Conservation (phyloP, 2,113 vertebrate genomes). For the Siphamia tubifer region DNA sequence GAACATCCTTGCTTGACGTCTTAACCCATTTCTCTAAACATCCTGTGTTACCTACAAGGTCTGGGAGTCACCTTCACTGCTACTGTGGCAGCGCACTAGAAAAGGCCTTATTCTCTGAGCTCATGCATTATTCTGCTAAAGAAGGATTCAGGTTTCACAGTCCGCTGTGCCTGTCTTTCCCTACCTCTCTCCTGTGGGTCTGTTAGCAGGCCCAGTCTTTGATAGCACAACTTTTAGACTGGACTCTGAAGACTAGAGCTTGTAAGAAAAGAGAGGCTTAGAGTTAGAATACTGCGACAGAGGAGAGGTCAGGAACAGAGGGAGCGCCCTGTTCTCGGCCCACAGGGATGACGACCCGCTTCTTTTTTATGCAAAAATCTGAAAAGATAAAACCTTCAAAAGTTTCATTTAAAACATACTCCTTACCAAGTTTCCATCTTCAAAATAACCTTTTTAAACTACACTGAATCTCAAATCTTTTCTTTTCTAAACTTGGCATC, state of each 20-base stretch:
- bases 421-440: not conserved
- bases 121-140: slow-evolving; percentile 65
- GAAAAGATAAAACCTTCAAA: slow-evolving; percentile 28
- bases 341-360: slow-evolving; percentile 9
- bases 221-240: slow-evolving; percentile 50
- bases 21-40: not conserved
- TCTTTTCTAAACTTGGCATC: too few species aligned
- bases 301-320: slow-evolving; percentile 33
- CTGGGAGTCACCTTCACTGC: slow-evolving; percentile 44
- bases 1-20: not conserved
- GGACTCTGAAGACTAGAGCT: slow-evolving; percentile 22
- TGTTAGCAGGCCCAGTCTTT: slow-evolving; percentile 33
- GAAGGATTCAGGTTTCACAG: slow-evolving; percentile 44
- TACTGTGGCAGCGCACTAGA: slow-evolving; percentile 13
- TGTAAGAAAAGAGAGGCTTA: slow-evolving; percentile 23
- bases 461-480: not conserved
- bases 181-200: slow-evolving; percentile 43
- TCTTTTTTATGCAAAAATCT: slow-evolving; percentile 16
- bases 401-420: slow-evolving; percentile 11
- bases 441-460: not conserved
- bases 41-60: not conserved
- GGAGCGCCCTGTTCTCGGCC: slow-evolving; percentile 23
- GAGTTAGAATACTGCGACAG: slow-evolving; percentile 12
- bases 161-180: slow-evolving; percentile 30
- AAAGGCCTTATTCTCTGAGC: slow-evolving; percentile 26